Evolutionary conservation across 2,113 vertebrate genomes (phyloP).

Genomic region (Xiphophorus maculatus): DNA sequence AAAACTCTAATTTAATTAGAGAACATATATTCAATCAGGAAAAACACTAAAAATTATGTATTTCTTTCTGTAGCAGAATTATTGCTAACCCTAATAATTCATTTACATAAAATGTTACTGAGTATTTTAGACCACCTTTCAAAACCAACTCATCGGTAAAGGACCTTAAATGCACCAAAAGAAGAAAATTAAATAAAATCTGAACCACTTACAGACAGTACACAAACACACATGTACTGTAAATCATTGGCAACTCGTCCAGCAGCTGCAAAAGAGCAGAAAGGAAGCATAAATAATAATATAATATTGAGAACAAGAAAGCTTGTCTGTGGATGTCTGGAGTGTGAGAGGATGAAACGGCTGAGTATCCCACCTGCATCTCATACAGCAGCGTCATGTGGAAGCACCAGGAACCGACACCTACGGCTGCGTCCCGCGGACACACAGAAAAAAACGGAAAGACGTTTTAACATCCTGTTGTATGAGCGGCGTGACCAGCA

Average conservation of each 20-base stretch:
- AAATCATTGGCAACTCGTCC: slow-evolving; percentile 99
- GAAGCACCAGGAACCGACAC: slow-evolving; percentile 98
- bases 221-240: slow-evolving; percentile 96
- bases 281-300: slow-evolving; percentile 7
- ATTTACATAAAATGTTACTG: neutral
- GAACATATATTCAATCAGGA: too few relatives aligned
- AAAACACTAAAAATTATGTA: too few relatives aligned
- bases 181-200: neutral
- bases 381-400: slow-evolving; percentile 99
- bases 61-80: neutral
- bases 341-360: neutral
- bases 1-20: too few relatives aligned
- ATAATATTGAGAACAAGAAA: neutral
- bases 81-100: neutral
- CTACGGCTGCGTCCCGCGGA: slow-evolving; percentile 85
- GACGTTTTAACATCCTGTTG: neutral
- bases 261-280: slow-evolving; percentile 84
- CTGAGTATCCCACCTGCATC: slow-evolving; percentile 90
- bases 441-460: slow-evolving; percentile 19
- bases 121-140: neutral
- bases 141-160: neutral
- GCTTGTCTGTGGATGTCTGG: neutral
- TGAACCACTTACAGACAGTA: slow-evolving; percentile 95
- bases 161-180: neutral
- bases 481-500: neutral